Base-by-base conservation (phyloP, 2,797 vertebrate species). In the Sebastes glaucus region DNA sequence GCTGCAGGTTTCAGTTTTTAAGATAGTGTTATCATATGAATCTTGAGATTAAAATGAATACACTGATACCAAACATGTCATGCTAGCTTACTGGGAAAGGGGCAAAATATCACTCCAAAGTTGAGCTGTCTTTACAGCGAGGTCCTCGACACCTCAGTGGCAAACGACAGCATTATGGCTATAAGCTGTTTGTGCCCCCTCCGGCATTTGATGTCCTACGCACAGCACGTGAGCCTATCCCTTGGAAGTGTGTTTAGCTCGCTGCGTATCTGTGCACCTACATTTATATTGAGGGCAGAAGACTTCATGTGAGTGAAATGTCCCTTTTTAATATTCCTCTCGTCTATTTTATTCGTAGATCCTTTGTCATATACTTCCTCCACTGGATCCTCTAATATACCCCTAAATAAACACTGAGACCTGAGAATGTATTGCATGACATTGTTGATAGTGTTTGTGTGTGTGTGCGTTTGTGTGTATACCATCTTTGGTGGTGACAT, bases 401-500 rank as follows among this genome's bases (percentile, higher is more conserved):
- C 60, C 49, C 22, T 23, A 64, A 46, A 63, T 57, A 11, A 81
- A 20, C 25, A 69, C 32, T 20, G 11, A 78, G 28, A 38, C 13
- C 27, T 11, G 3, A 35, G 23, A 49, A 18, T 42, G 32, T 20
- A 23, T 7, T 49, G 28, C 27, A 18, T 42, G 49, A 46, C 18
- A 14, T 23, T 65, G 59, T 18, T 35, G 52, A n/a, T 6, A 8
- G 25, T 65, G 65, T 60, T 2, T 49, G 10, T 46, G 62, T 22
- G 67, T 56, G 25, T 53, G 10, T 22, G 27, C 8, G 53, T 59
- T 14, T 57, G 80, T 18, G 25, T 72, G 14, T 59, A 5, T 96
- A 99, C 98, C 98, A 64, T 96, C 95, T 83, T 94, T 95, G 86
- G 96, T 96, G 25, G 89, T 92, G 86, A 98, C 93, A 20, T 99